phyloP scores from a whole-genome alignment of 2,113 vertebrate species.

The Anarhynchus alexandrinus region DNA sequence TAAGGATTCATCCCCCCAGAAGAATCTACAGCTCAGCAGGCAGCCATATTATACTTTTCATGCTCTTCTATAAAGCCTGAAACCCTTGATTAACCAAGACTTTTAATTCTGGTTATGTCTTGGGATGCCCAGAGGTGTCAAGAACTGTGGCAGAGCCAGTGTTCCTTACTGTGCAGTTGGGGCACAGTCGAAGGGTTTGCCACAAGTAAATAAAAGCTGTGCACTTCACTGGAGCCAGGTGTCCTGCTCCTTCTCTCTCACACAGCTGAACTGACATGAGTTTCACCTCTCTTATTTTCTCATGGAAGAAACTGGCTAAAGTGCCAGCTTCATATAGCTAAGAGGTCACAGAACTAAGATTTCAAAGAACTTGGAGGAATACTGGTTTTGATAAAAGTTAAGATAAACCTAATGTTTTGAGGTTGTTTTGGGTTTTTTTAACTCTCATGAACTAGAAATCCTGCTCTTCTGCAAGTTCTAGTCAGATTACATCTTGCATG shows the following conservation, averaged over 20 bases:
- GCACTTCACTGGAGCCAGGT: background rate
- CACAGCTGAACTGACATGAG: background rate
- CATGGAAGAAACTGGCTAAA: background rate
- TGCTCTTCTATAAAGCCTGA: background rate
- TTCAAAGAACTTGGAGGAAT: background rate
- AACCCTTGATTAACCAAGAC: background rate
- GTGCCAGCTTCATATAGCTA: background rate
- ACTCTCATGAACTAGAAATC: background rate
- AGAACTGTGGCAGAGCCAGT: rapidly evolving
- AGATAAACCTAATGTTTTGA: background rate
- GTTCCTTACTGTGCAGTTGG: rapidly evolving
- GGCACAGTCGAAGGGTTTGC: background rate
- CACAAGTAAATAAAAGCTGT: background rate
- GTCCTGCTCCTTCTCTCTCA: background rate
- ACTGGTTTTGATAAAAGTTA: background rate
- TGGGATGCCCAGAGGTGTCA: background rate
- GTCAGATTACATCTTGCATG: background rate
- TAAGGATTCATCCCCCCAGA: background rate
- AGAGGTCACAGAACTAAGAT: background rate
- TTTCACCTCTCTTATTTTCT: background rate
- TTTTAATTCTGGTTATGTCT: background rate
- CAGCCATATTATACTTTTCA: background rate
- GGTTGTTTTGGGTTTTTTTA: background rate
- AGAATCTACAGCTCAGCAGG: background rate
- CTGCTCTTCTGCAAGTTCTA: background rate